Evolutionary conservation across 2,113 vertebrate species (phyloP), one percentile per base, ranked within the genome.

Genomic region (Epinephelus fuscoguttatus): DNA sequence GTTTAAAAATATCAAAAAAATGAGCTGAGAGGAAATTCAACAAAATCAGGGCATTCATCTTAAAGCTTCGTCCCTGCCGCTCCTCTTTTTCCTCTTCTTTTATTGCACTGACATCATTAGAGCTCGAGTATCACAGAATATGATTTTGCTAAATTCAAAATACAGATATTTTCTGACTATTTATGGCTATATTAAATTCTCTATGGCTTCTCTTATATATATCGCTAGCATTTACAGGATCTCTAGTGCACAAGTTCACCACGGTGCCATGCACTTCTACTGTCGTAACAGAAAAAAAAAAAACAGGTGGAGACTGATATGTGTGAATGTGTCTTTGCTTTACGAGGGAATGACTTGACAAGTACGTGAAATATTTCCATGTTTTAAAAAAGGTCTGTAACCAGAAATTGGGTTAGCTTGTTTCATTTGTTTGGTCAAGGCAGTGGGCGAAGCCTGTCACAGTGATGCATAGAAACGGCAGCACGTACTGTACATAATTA

Each of bases 371-470:
- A 81, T 33, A 45, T 76, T 42, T 84, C 49, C 30, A 47, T 50
- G 45, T 57, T 56, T 45, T 56, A 49, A 73, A 59, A 80, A 84
- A 82, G 27, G 14, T 45, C 52, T 13, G 13, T 70, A 47, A 74
- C 69, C 72, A 75, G 70, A 70, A 81, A 63, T n/a, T 10, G 33
- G 74, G 72, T 64, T 23, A 13, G 25, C 30, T 66, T 60, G 57
- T 84, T 73, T 80, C 23, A 7, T 78, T n/a, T 49, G 70, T 76
- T 71, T 67, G 72, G 82, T 89, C 88, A 87, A 86, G 93, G 94
- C 93, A 93, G 92, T 93, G 93, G 82, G 89, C 84, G 25, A 67
- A 91, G 91, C 84, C 89, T 71, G 80, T 93, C 91, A 93, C 94
- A 93, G 94, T 93, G 90, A 88, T 92, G 92, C 88, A 85, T 86